phyloP scores from a whole-genome alignment of 2,888 invertebrate genomes.

The Panopea generosa region DNA sequence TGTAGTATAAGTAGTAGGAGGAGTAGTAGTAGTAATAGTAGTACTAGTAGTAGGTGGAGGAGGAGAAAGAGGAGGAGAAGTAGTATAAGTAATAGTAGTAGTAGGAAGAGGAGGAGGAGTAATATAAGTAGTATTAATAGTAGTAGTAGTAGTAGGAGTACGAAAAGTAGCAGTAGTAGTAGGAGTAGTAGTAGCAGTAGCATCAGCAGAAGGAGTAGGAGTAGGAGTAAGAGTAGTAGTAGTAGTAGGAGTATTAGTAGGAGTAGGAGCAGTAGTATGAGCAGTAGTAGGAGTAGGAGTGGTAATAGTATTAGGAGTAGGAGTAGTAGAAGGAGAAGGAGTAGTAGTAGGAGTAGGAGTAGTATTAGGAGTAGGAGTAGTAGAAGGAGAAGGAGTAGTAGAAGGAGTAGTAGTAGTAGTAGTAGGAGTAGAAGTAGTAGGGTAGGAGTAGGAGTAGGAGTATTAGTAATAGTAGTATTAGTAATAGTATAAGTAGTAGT shows the following conservation, averaged over 20 bases:
- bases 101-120: not conserved
- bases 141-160: constrained; percentile 1
- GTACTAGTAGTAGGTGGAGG: not conserved
- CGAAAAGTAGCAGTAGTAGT: constrained; percentile 1
- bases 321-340: not conserved
- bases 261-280: not conserved
- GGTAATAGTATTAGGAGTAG: constrained; percentile 2
- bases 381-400: constrained; percentile 2
- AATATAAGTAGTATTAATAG: not conserved
- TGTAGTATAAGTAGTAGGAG: not conserved
- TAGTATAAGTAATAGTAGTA: not conserved
- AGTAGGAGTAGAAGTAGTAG: not conserved
- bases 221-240: constrained; percentile 1
- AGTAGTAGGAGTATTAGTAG: not conserved
- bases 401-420: not conserved
- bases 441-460: constrained; percentile 1
- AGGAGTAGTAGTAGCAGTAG: constrained; percentile 8
- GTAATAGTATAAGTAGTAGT: not conserved
- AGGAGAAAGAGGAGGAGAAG: not conserved
- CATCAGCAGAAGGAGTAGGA: not conserved
- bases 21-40: constrained; percentile 5
- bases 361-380: constrained; percentile 2
- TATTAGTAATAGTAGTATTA: constrained; percentile 4
- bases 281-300: not conserved
- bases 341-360: constrained; percentile 1